Percentiles rank a stretch among this genome's conserved stretches.
phyloP scores from a whole-genome alignment of 2,888 invertebrate species.

The Leptopilina syphax region DNA sequence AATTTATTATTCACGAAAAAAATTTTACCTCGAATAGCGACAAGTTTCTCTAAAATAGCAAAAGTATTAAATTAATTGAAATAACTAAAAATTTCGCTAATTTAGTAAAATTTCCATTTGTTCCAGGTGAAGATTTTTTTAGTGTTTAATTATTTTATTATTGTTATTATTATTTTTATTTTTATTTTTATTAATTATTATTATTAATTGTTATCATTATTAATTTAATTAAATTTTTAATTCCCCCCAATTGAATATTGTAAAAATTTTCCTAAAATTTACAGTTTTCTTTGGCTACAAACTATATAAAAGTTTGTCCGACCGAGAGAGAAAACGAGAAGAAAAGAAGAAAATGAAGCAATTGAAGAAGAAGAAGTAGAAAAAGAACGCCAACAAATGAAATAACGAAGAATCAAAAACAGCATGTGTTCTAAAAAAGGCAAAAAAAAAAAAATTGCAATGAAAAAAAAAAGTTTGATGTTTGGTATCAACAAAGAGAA shows the following conservation, averaged over 20 bases:
- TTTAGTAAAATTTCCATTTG: too few species aligned
- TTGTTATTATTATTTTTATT: too few species aligned
- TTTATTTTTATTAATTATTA: too few species aligned
- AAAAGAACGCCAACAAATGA: not conserved
- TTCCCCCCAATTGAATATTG: constrained; percentile 33
- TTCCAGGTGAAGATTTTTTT: too few species aligned
- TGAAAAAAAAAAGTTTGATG: not conserved
- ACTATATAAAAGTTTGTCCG: constrained; percentile 87
- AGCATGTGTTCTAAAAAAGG: not conserved
- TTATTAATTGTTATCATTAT: too few species aligned
- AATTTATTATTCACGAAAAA: constrained; percentile 40
- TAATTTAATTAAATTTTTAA: not conserved
- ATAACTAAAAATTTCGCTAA: too few species aligned
- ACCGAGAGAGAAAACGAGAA: constrained; percentile 86
- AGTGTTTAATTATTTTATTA: not conserved
- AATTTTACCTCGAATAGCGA: too few species aligned
- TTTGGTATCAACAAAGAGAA: constrained; percentile 6
- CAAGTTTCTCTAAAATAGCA: too few species aligned
- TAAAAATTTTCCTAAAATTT: constrained; percentile 69
- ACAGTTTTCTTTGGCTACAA: constrained; percentile 93
- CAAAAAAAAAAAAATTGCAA: not conserved
- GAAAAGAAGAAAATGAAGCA: constrained; percentile 90
- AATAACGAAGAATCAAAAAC: constrained; percentile 33
- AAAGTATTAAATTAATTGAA: too few species aligned
- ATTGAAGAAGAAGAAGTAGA: constrained; percentile 87